Evolutionary conservation across 2,888 invertebrate genomes (phyloP).

Genomic region (Eilema sororculum): DNA sequence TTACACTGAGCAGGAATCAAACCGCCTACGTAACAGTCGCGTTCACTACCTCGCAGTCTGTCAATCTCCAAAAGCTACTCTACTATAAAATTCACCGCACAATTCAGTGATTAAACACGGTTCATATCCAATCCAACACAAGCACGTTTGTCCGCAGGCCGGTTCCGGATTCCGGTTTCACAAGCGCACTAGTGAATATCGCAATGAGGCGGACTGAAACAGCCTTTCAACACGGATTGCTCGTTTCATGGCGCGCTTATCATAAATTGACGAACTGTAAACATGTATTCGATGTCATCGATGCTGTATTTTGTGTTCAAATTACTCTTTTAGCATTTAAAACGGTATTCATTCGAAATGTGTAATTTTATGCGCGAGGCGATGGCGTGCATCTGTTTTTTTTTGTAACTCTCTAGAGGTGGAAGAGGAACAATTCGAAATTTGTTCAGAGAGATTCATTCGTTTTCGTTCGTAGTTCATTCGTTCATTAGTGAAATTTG

Average conservation of each 20-base stretch:
- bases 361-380: not conserved
- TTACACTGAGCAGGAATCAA: too few species aligned
- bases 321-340: not conserved
- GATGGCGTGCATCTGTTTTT: too few species aligned
- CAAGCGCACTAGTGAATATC: constrained; percentile 30
- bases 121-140: not conserved
- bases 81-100: not conserved
- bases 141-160: constrained; percentile 14
- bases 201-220: constrained; percentile 40
- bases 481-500: too few species aligned
- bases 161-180: not conserved
- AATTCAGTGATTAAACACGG: constrained; percentile 1
- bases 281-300: constrained; percentile 26
- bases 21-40: too few species aligned
- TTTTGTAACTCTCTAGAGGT: too few species aligned
- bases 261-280: constrained; percentile 57
- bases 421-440: too few species aligned
- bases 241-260: constrained; percentile 55
- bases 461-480: too few species aligned
- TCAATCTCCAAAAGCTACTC: not conserved
- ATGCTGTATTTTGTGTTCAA: not conserved
- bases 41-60: too few species aligned
- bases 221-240: constrained; percentile 49
- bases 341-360: not conserved
- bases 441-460: too few species aligned